Percentiles rank a stretch among this genome's conserved stretches.
Evolutionary conservation across 2,888 invertebrate genomes (phyloP).

Genomic region (Aphodius sticticus): DNA sequence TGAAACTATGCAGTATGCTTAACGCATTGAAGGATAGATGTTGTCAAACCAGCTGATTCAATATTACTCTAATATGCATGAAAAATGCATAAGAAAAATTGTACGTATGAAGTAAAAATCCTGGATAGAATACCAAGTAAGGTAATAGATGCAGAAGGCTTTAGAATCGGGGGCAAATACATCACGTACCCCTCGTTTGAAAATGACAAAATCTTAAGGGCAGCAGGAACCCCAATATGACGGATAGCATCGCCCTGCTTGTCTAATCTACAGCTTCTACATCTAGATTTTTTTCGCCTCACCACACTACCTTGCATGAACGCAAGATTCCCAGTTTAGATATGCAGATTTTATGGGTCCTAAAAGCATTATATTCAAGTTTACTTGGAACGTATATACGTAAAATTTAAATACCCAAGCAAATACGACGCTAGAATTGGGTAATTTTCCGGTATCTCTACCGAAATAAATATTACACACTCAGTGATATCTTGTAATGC

Average conservation of each 20-base stretch:
- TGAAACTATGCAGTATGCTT: no score
- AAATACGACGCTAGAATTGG: conserved; percentile 13
- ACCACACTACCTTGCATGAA: conserved; percentile 5
- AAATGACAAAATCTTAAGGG: not conserved
- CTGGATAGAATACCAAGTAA: no score
- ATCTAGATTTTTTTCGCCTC: not conserved
- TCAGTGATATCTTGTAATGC: not conserved
- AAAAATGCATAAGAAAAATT: no score
- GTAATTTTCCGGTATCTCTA: conserved; percentile 15
- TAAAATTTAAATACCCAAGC: conserved; percentile 22
- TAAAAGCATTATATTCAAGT: not conserved
- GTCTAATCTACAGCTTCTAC: not conserved
- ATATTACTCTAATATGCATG: no score
- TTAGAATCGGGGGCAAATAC: no score
- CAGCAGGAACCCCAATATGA: not conserved
- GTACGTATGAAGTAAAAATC: no score
- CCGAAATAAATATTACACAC: not conserved
- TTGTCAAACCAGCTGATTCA: no score
- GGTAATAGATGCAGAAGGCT: no score
- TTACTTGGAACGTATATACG: conserved; percentile 16
- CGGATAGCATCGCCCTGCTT: not conserved
- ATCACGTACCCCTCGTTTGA: not conserved
- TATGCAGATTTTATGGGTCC: conserved; percentile 17
- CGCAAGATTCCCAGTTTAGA: conserved; percentile 19
- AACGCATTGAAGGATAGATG: no score